Conservation (phyloP, 2,113 vertebrate genomes). For the Aphyosemion australe region DNA sequence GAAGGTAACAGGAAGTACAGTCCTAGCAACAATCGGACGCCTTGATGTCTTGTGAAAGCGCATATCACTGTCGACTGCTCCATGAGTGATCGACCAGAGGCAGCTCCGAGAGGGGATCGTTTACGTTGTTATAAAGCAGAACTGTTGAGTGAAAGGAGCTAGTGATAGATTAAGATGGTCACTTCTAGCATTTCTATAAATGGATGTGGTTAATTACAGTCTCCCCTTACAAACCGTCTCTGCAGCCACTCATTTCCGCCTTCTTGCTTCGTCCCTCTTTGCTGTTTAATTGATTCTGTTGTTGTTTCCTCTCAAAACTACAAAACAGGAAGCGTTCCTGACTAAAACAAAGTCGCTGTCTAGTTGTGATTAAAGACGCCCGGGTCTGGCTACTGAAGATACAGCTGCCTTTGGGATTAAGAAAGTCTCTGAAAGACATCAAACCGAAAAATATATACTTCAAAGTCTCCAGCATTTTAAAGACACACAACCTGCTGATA, state of each 20-base stretch:
- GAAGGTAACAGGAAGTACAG: too few species aligned
- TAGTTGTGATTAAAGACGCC: constrained; percentile 72
- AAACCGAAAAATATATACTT: constrained; percentile 57
- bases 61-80: too few species aligned
- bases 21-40: too few species aligned
- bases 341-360: constrained; percentile 68
- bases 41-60: too few species aligned
- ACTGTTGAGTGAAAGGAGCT: background rate
- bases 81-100: background rate
- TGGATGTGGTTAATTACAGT: constrained; percentile 8
- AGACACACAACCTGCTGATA: constrained; percentile 50
- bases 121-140: background rate
- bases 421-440: constrained; percentile 60
- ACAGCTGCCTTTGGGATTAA: constrained; percentile 74
- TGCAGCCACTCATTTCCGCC: constrained; percentile 32
- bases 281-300: constrained; percentile 66
- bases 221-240: constrained; percentile 25
- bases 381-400: constrained; percentile 75
- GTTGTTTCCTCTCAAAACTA: constrained; percentile 56
- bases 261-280: constrained; percentile 33
- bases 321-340: constrained; percentile 56
- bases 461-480: constrained; percentile 64
- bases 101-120: background rate
- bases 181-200: constrained; percentile 17
- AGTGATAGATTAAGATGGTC: background rate